phyloP scores from a whole-genome alignment of 2,113 vertebrate species.

The Hypanus sabinus region DNA sequence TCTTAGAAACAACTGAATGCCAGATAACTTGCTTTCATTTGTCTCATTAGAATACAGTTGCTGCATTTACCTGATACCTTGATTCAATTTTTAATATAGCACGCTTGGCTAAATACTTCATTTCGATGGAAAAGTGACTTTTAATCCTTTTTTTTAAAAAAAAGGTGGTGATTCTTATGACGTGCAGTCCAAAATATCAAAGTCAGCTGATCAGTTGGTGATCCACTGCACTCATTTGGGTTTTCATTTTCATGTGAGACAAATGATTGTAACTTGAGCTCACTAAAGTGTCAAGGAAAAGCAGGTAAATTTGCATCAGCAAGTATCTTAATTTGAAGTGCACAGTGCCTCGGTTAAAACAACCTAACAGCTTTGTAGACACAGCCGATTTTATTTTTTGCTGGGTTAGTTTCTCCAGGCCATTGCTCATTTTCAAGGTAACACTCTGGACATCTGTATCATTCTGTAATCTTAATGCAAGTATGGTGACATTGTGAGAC shows the following conservation, averaged over 20 bases:
- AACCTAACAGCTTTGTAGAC: neutral
- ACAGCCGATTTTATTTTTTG: neutral
- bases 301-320: neutral
- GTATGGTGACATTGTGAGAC: conserved; percentile 29
- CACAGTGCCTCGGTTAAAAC: neutral
- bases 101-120: neutral
- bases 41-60: too few species aligned
- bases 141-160: neutral
- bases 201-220: neutral
- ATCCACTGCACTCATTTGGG: neutral
- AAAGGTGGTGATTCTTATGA: neutral
- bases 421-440: neutral
- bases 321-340: neutral
- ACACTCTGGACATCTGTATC: neutral
- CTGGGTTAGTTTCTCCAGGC: neutral
- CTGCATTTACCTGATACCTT: neutral
- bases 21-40: neutral
- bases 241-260: neutral
- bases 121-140: neutral
- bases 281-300: neutral
- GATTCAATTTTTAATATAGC: neutral
- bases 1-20: neutral
- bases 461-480: conserved; percentile 22
- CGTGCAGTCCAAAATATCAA: neutral
- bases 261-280: neutral